Percentiles rank a stretch among this genome's conserved stretches.
These are phyloP conservation scores for Antheraea assamensis DNA, from an alignment of 2,888 invertebrate species.

Conservation along the genomic window DNA sequence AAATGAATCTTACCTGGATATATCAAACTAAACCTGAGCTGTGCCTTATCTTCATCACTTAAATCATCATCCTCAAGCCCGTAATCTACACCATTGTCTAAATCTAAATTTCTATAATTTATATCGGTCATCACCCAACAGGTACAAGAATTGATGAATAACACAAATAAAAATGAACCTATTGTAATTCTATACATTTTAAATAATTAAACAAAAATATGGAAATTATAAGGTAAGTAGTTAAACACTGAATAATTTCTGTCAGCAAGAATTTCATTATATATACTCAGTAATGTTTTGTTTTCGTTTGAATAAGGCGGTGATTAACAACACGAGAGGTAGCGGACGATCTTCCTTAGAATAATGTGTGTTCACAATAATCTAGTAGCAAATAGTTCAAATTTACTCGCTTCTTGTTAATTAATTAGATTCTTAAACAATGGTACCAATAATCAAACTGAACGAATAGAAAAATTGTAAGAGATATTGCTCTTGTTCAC, in stretches of 20 bases:
- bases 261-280: slow-evolving; percentile 30
- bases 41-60: slow-evolving; percentile 16
- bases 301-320: slow-evolving; percentile 32
- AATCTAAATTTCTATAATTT: not conserved
- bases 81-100: not conserved
- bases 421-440: no score
- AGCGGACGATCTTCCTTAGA: slow-evolving; percentile 15
- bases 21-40: slow-evolving; percentile 44
- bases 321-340: slow-evolving; percentile 18
- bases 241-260: slow-evolving; percentile 22
- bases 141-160: slow-evolving; percentile 12
- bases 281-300: slow-evolving; percentile 33
- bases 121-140: slow-evolving; percentile 22
- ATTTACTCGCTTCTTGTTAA: no score
- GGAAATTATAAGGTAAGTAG: slow-evolving; percentile 13
- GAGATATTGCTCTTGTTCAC: no score
- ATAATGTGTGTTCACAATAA: not conserved
- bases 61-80: slow-evolving; percentile 13
- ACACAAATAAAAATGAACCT: slow-evolving; percentile 17
- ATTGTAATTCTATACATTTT: slow-evolving; percentile 11
- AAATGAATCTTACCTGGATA: slow-evolving; percentile 51
- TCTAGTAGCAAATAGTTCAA: no score
- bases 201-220: slow-evolving; percentile 10
- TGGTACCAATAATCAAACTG: no score
- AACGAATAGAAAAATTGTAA: no score